phyloP scores from a whole-genome alignment of 2,797 vertebrate species.

The Sebastes glaucus region DNA sequence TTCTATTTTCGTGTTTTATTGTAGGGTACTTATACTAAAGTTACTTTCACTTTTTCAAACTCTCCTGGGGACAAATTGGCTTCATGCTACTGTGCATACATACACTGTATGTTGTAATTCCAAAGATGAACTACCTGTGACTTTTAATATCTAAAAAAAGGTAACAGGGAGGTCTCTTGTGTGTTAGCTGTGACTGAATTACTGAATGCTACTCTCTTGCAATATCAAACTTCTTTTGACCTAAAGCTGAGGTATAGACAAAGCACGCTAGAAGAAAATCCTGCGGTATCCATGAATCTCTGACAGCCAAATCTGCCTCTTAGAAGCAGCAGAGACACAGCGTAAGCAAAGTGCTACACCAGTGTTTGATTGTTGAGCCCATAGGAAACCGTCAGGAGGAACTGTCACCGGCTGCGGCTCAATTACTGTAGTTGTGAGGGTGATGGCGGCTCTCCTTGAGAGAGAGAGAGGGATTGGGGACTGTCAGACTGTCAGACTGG shows the following conservation, averaged over 20 bases:
- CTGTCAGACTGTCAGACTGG: constrained; percentile 61
- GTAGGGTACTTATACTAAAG: neutral
- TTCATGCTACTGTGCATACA: neutral
- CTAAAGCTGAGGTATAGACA: neutral
- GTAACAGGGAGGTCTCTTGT: neutral
- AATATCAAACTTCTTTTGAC: constrained; percentile 6
- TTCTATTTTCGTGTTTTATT: neutral
- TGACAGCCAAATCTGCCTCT: constrained; percentile 42
- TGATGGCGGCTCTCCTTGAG: constrained; percentile 39
- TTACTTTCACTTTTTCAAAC: neutral
- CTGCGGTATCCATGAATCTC: constrained; percentile 22
- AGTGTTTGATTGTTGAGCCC: constrained; percentile 54
- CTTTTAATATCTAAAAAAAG: neutral
- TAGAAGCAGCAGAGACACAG: constrained; percentile 10
- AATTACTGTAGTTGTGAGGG: constrained; percentile 62
- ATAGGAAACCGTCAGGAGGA: constrained; percentile 51
- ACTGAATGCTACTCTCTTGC: neutral
- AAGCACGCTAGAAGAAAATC: constrained; percentile 14
- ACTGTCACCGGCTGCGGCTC: constrained; percentile 61
- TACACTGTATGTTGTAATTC: neutral
- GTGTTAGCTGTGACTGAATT: neutral
- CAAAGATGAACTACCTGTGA: neutral
- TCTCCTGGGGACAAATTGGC: neutral
- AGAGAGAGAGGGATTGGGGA: constrained; percentile 45
- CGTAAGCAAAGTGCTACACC: constrained; percentile 20